phyloP scores from a whole-genome alignment of 1,140 invertebrate genomes.

The Riptortus pedestris region DNA sequence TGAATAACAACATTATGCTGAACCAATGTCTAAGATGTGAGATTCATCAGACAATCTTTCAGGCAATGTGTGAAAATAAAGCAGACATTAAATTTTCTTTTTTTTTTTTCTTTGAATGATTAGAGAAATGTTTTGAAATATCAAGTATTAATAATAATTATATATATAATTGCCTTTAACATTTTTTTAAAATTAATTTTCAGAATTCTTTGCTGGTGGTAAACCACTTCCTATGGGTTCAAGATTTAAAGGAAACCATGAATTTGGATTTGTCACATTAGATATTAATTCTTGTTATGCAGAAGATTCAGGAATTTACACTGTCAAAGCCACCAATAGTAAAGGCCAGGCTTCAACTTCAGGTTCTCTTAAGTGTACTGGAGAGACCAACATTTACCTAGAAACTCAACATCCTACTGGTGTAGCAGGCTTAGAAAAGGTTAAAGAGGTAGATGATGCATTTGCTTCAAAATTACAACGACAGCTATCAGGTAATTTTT shows the following conservation, averaged over 20 bases:
- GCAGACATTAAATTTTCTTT: too few species aligned
- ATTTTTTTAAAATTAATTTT: background rate
- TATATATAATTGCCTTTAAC: too few species aligned
- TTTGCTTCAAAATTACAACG: constrained; percentile 55
- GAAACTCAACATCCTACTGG: constrained; percentile 87
- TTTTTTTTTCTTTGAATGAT: too few species aligned
- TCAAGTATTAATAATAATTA: too few species aligned
- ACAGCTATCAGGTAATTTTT: constrained; percentile 40
- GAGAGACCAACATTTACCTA: constrained; percentile 62
- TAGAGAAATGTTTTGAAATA: too few species aligned
- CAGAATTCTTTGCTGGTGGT: constrained; percentile 80
- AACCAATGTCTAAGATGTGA: too few species aligned
- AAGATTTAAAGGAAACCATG: constrained; percentile 72
- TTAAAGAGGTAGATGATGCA: constrained; percentile 72
- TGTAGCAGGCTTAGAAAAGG: constrained; percentile 69
- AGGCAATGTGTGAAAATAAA: too few species aligned
- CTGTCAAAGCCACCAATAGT: constrained; percentile 81
- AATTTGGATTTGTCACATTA: constrained; percentile 78
- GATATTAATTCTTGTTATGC: constrained; percentile 71
- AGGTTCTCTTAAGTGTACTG: constrained; percentile 70
- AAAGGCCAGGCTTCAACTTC: constrained; percentile 81
- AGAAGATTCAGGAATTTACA: constrained; percentile 83
- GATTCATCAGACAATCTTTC: too few species aligned
- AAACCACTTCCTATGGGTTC: constrained; percentile 67
- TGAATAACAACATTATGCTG: too few species aligned